phyloP scores from a whole-genome alignment of 2,113 vertebrate species.

The Alouatta palliata region DNA sequence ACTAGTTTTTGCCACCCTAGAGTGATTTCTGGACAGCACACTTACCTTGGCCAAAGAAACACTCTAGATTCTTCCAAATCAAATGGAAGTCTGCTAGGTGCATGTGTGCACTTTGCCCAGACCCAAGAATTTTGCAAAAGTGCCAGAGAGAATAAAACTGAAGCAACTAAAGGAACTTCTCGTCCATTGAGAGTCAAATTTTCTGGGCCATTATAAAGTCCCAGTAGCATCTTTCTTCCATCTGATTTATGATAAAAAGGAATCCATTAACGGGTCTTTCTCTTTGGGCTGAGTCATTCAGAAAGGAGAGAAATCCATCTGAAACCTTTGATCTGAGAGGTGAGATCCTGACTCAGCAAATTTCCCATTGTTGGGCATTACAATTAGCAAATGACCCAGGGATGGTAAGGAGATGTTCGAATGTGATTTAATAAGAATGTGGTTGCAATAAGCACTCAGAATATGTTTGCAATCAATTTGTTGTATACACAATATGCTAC shows the following conservation, averaged over 20 bases:
- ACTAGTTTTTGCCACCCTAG: background rate
- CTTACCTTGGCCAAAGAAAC: background rate
- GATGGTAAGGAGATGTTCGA: slow-evolving; percentile 39
- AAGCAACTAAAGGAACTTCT: background rate
- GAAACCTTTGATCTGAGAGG: slow-evolving; percentile 2
- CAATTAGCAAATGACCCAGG: slow-evolving; percentile 73
- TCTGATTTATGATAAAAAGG: slow-evolving; percentile 10
- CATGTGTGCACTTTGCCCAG: fast-evolving
- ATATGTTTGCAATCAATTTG: slow-evolving; percentile 69
- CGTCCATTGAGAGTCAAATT: background rate
- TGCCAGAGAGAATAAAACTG: background rate
- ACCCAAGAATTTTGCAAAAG: background rate
- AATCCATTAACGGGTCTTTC: background rate
- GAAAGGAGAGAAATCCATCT: background rate
- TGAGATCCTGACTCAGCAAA: slow-evolving; percentile 40
- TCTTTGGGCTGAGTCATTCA: slow-evolving; percentile 7
- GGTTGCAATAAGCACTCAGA: slow-evolving; percentile 55
- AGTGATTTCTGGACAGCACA: background rate
- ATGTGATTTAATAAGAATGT: slow-evolving; percentile 66
- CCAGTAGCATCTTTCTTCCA: background rate
- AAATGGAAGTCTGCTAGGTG: background rate
- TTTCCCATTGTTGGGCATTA: background rate
- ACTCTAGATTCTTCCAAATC: background rate
- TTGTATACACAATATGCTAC: slow-evolving; percentile 49
- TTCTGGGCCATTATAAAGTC: background rate